Percentiles rank a stretch among this genome's conserved stretches.
These are phyloP conservation scores for Phoebastria nigripes DNA, from an alignment of 2,797 vertebrate genomes.

Conservation along the genomic window DNA sequence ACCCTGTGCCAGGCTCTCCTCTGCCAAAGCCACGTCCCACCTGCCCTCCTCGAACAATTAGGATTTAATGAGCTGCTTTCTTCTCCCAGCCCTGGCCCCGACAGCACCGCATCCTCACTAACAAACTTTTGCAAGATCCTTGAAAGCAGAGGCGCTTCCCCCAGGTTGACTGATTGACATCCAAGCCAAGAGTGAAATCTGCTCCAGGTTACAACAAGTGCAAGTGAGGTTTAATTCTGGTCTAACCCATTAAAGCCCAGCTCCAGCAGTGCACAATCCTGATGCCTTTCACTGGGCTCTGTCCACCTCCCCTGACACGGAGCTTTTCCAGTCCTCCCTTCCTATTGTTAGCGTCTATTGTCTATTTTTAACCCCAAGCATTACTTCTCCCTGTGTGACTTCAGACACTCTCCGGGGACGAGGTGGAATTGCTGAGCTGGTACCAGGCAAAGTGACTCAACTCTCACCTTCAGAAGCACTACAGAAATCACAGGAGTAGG, in stretches of 20 bases:
- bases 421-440: constrained; percentile 51
- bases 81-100: background rate
- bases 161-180: accelerated
- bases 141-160: background rate
- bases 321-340: constrained; percentile 22
- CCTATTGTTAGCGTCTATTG: constrained; percentile 24
- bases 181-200: background rate
- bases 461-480: constrained; percentile 35
- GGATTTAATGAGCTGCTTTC: background rate
- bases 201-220: background rate
- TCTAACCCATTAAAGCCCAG: background rate
- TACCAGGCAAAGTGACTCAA: constrained; percentile 45
- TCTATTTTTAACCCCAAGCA: constrained; percentile 63
- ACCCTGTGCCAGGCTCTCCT: background rate
- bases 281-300: background rate
- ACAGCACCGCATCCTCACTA: background rate
- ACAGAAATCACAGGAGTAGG: background rate
- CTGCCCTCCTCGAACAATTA: background rate
- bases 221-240: background rate
- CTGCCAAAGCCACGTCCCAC: background rate
- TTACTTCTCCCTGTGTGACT: constrained; percentile 44
- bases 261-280: background rate
- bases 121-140: background rate
- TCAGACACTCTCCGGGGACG: constrained; percentile 18
- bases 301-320: background rate